phyloP scores from a whole-genome alignment of 2,113 vertebrate genomes.

The Brachyhypopomus gauderio region DNA sequence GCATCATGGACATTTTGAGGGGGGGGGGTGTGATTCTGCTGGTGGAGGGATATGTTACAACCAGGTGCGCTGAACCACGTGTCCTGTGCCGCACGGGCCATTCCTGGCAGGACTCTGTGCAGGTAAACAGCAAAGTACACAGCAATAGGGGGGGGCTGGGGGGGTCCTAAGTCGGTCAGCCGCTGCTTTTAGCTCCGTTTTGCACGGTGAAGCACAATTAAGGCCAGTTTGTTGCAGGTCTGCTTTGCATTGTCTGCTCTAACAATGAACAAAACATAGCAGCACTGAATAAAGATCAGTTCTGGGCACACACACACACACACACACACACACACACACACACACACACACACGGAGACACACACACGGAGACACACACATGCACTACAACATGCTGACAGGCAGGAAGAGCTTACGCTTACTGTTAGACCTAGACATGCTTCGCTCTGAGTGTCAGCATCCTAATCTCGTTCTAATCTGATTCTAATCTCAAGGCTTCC shows the following conservation, averaged over 20 bases:
- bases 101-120: not conserved
- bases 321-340: slow-evolving; percentile 7
- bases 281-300: too few species aligned
- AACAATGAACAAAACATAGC: not conserved
- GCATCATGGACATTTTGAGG: not conserved
- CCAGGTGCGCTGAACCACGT: slow-evolving; percentile 4
- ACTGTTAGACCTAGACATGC: slow-evolving; percentile 57
- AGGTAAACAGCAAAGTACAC: not conserved
- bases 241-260: too few species aligned
- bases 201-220: not conserved
- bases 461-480: slow-evolving; percentile 5
- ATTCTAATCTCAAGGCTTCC: not conserved
- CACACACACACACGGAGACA: slow-evolving; percentile 38
- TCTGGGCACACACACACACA: not conserved
- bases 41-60: not conserved
- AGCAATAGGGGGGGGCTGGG: slow-evolving; percentile 28
- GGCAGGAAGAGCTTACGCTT: slow-evolving; percentile 51
- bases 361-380: slow-evolving; percentile 17
- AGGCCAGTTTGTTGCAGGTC: not conserved
- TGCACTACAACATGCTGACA: slow-evolving; percentile 50
- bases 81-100: not conserved
- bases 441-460: slow-evolving; percentile 59
- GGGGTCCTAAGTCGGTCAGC: not conserved
- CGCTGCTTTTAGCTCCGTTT: not conserved
- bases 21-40: too few species aligned